Percentiles rank a stretch among this genome's conserved stretches.
phyloP scores from a whole-genome alignment of 1,140 invertebrate species.

The Ips nitidus region DNA sequence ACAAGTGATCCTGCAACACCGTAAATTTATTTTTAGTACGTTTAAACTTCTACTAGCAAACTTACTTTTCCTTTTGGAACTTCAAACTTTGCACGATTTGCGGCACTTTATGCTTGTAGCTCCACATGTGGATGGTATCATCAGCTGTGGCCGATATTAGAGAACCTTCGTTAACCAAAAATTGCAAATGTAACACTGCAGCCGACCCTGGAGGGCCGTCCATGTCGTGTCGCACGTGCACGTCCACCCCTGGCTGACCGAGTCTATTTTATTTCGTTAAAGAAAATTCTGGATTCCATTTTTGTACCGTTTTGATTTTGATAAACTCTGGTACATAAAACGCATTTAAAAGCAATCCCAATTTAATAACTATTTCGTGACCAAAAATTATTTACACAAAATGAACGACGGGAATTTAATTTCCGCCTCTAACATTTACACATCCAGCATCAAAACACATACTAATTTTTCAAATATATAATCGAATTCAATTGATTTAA shows the following conservation, averaged over 20 bases:
- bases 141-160: conserved; percentile 92
- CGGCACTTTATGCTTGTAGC: conserved; percentile 91
- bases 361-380: no score
- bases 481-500: no score
- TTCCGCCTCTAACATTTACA: no score
- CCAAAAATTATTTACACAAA: no score
- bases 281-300: conserved; percentile 39
- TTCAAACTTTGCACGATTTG: conserved; percentile 95
- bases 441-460: no score
- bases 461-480: no score
- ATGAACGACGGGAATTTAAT: no score
- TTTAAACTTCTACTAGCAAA: neutral
- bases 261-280: conserved; percentile 65
- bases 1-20: conserved; percentile 78
- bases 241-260: conserved; percentile 92
- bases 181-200: conserved; percentile 87
- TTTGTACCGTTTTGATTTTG: neutral
- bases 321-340: neutral
- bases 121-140: conserved; percentile 96
- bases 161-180: conserved; percentile 95
- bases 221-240: conserved; percentile 83
- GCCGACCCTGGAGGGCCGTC: conserved; percentile 52
- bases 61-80: conserved; percentile 94
- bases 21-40: no score
- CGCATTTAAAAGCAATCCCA: neutral